phyloP scores from a whole-genome alignment of 2,888 invertebrate species.

The Mesorhabditis spiculigera region DNA sequence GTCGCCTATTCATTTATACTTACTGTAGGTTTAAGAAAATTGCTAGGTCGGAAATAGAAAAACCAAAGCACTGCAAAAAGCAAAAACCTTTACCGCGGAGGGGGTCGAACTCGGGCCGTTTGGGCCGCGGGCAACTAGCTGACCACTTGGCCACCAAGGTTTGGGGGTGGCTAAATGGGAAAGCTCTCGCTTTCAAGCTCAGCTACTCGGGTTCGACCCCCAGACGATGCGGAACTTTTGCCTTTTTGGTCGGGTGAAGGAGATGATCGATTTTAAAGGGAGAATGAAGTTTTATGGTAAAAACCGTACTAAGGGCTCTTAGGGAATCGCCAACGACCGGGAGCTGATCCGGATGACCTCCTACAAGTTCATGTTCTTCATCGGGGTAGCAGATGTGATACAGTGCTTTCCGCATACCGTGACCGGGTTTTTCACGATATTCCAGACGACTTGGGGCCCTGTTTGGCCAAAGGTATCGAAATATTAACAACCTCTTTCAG shows the following conservation, averaged over 20 bases:
- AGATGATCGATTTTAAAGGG: not conserved
- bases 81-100: too few species aligned
- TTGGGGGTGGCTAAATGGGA: too few species aligned
- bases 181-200: not conserved
- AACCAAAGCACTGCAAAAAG: too few species aligned
- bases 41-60: too few species aligned
- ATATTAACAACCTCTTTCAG: too few species aligned
- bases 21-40: constrained; percentile 4
- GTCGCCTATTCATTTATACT: constrained; percentile 32
- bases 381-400: constrained; percentile 40
- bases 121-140: too few species aligned
- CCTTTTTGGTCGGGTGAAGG: not conserved
- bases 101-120: too few species aligned
- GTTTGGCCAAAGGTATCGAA: constrained; percentile 30
- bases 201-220: too few species aligned
- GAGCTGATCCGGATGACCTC: constrained; percentile 38
- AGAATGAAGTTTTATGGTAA: too few species aligned
- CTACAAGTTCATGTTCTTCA: constrained; percentile 46
- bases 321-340: constrained; percentile 41
- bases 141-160: too few species aligned
- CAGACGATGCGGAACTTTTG: not conserved
- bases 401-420: constrained; percentile 44
- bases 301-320: not conserved
- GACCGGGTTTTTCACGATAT: constrained; percentile 45
- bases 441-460: constrained; percentile 28